A percentile compares a stretch with the other conserved stretches of the same genome.
These are phyloP conservation scores for Scaptodrosophila latifasciaeformis DNA, from an alignment of 2,888 invertebrate genomes.

Conservation along the genomic window DNA sequence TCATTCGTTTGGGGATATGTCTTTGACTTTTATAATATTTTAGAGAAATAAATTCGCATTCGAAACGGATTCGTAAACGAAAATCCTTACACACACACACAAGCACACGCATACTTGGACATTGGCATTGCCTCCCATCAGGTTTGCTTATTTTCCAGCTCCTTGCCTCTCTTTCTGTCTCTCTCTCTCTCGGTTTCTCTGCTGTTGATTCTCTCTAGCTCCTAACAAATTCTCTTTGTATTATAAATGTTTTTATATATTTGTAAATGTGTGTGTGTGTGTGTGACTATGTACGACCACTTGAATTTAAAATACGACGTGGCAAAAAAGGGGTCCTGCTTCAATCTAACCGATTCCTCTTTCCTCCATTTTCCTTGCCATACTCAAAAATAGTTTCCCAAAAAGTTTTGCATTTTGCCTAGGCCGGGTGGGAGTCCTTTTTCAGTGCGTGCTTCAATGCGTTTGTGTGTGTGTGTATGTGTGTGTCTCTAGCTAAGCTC, in stretches of 20 bases:
- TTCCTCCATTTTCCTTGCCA: background rate
- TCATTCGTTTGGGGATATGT: slow-evolving; percentile 41
- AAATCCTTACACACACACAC: slow-evolving; percentile 65
- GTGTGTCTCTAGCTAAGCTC: slow-evolving; percentile 50
- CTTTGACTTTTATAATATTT: slow-evolving; percentile 74
- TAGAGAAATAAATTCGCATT: slow-evolving; percentile 72
- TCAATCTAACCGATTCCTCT: slow-evolving; percentile 30
- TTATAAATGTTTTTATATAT: slow-evolving; percentile 4
- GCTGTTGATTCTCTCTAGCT: too few relatives aligned
- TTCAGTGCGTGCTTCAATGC: slow-evolving; percentile 7
- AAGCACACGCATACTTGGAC: too few relatives aligned
- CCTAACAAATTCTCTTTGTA: too few relatives aligned
- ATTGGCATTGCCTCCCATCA: too few relatives aligned
- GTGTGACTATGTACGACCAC: slow-evolving; percentile 53
- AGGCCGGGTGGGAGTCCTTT: slow-evolving; percentile 33
- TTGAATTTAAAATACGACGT: slow-evolving; percentile 71
- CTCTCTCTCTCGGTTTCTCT: too few relatives aligned
- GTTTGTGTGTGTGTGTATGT: slow-evolving; percentile 19
- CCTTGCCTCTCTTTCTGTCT: too few relatives aligned
- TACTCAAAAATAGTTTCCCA: slow-evolving; percentile 48
- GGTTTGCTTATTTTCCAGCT: too few relatives aligned
- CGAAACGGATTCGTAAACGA: slow-evolving; percentile 73
- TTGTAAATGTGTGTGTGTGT: slow-evolving; percentile 23
- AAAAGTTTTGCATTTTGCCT: slow-evolving; percentile 64
- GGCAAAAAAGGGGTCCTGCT: slow-evolving; percentile 41